Evolutionary conservation across 2,888 invertebrate genomes (phyloP).

Genomic region (Hyposoter didymator): DNA sequence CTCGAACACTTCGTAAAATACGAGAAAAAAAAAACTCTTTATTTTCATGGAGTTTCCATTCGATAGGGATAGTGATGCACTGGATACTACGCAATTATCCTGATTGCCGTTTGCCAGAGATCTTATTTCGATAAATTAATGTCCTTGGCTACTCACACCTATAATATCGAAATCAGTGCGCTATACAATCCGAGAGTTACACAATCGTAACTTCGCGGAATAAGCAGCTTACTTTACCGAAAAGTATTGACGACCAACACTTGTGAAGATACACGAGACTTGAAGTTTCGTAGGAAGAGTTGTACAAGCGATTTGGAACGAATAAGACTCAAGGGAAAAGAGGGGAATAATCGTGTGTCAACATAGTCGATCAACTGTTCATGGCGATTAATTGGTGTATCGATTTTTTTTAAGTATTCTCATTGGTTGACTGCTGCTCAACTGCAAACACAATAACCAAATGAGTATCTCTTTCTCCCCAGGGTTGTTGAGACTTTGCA

Average conservation of each 20-base stretch:
- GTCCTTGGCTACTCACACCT: background rate
- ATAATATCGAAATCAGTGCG: constrained; percentile 4
- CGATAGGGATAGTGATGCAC: background rate
- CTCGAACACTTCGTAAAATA: constrained; percentile 32
- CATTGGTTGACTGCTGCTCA: background rate
- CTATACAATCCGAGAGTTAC: constrained; percentile 20
- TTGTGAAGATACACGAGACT: background rate
- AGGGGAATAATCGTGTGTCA: background rate
- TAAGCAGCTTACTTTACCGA: constrained; percentile 24
- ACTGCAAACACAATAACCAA: background rate
- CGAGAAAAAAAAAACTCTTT: constrained; percentile 14
- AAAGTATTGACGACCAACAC: constrained; percentile 17
- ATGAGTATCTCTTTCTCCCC: background rate
- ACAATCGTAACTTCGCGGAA: background rate
- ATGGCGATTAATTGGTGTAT: background rate
- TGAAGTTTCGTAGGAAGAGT: constrained; percentile 5
- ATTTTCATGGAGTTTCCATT: constrained; percentile 1
- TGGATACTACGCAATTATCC: constrained; percentile 49
- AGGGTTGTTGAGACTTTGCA: background rate
- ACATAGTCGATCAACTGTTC: background rate
- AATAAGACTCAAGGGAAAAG: constrained; percentile 3
- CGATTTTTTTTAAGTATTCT: background rate
- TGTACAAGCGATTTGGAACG: background rate
- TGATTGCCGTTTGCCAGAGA: constrained; percentile 37
- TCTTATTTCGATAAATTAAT: constrained; percentile 31